Evolutionary conservation across 2,888 invertebrate genomes (phyloP).

Genomic region (Ferdinandea cuprea): DNA sequence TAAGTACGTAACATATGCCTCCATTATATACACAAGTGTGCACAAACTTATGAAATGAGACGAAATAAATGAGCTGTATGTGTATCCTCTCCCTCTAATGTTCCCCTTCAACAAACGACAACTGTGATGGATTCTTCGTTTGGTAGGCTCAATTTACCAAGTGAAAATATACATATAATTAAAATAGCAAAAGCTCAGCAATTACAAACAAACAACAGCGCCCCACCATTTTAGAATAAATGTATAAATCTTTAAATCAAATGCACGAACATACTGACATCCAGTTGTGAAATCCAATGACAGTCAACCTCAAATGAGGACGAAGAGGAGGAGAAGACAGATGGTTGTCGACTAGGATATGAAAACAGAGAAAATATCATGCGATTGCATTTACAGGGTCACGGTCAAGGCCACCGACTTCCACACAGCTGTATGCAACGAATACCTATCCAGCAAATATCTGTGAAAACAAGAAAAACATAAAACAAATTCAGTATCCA

Average conservation of each 20-base stretch:
- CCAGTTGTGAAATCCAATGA: constrained; percentile 66
- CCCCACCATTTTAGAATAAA: constrained; percentile 49
- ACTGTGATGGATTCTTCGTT: constrained; percentile 1
- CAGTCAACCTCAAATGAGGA: constrained; percentile 54
- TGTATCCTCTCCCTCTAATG: not conserved
- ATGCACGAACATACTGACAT: constrained; percentile 42
- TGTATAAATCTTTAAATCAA: constrained; percentile 38
- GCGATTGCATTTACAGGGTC: constrained; percentile 67
- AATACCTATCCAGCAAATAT: constrained; percentile 11
- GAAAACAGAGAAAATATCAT: constrained; percentile 67
- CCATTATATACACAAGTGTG: too few species aligned
- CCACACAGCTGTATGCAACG: constrained; percentile 36
- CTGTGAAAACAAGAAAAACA: constrained; percentile 17
- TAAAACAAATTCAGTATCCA: constrained; percentile 40
- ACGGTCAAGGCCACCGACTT: constrained; percentile 63
- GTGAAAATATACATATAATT: constrained; percentile 47
- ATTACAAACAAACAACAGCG: constrained; percentile 51
- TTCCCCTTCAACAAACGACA: not conserved
- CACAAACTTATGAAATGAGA: too few species aligned
- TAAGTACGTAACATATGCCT: too few species aligned
- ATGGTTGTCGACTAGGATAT: constrained; percentile 45
- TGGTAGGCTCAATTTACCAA: constrained; percentile 6
- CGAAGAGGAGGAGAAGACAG: constrained; percentile 11
- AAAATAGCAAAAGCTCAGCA: constrained; percentile 57
- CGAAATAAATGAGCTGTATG: constrained; percentile 3